These are phyloP conservation scores for Streptopelia turtur DNA, from an alignment of 2,797 vertebrate species.

Conservation along the genomic window DNA sequence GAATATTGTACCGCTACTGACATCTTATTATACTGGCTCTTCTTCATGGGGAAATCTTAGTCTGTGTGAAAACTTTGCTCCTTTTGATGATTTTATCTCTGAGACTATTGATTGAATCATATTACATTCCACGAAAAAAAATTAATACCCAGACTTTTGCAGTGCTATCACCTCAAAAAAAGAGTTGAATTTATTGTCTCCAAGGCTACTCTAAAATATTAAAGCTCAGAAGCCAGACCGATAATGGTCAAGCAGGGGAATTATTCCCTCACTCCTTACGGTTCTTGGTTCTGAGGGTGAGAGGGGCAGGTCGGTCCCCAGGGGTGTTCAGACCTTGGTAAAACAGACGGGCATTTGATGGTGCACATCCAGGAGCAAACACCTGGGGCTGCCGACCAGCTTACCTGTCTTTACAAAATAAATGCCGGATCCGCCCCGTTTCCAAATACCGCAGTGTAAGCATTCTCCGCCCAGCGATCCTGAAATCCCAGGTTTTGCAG, in stretches of 20 bases:
- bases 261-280: neutral
- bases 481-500: neutral
- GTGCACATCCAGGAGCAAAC: neutral
- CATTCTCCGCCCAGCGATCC: neutral
- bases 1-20: neutral
- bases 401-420: neutral
- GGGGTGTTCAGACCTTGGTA: neutral
- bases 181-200: neutral
- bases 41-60: neutral
- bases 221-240: neutral
- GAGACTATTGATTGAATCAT: neutral
- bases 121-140: neutral
- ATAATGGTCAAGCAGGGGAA: neutral
- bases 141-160: neutral
- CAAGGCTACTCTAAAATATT: neutral
- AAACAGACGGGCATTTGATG: neutral
- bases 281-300: neutral
- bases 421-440: accelerated
- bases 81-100: neutral
- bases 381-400: neutral
- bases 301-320: accelerated
- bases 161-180: neutral
- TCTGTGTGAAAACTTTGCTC: neutral
- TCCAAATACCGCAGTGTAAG: neutral
- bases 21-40: neutral